Base-by-base conservation (phyloP, 2,888 invertebrate species). In the Gortyna flavago region DNA sequence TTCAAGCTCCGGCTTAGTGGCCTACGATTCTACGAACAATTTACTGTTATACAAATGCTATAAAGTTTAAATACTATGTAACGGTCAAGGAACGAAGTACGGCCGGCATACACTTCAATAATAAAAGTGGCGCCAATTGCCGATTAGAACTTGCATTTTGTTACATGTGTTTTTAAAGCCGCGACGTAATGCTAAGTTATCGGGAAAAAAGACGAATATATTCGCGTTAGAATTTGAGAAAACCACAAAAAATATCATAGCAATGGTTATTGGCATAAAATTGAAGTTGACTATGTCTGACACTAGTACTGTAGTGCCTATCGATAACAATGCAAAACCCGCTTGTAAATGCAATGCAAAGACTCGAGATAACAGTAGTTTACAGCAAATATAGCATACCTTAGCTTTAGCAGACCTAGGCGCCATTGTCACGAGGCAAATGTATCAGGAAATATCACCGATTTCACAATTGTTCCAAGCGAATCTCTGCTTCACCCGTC, bases 381-480 rank as follows among this genome's bases (percentile, higher is more conserved):
- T 66, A 44, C 29, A 72, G 41, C 59, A 75, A 77, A 75, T 80
- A 62, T 62, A 75, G 79, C 68, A 81, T 96, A 96, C 96, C 95
- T 96, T 96, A 74, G 93, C 87, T 89, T 95, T 96, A 66, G 92
- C 93, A 88, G 95, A 91, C 85, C 94, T 93, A 89, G 96, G 96
- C 85, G 96, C 96, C 96, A 96, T 96, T 89, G 76, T 93, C 84
- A 87, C 84, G 85, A 89, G 87, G 85, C 88, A 84, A 81, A 84
- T 74, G 38, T 83, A 59, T 76, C 67, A 78, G 21, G 54, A 78
- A 83, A 77, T 84, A 85, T 64, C 81, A 86, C 83, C 38, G 79
- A 81, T 79, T 82, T 75, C 77, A 83, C 80, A 80, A 74, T 83
- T 80, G 83, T 77, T 88, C 61, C 59, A 69, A 69, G 35, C 68